Evolutionary conservation across 2,888 invertebrate species (phyloP), one percentile per base, ranked within the genome.

Genomic region (Drosophila nigricruria): DNA sequence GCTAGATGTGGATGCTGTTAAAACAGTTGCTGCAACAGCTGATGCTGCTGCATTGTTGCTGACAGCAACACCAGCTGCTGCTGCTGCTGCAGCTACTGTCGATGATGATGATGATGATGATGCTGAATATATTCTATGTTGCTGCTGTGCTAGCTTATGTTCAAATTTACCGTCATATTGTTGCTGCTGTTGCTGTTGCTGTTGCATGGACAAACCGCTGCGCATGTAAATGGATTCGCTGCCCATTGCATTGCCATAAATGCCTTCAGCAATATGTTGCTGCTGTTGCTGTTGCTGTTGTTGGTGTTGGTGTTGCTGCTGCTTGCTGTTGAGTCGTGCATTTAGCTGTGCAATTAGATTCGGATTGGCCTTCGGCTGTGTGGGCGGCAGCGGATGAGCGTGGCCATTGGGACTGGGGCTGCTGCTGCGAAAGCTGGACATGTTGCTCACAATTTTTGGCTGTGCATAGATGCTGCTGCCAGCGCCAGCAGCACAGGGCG

Each of bases 281-380:
- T 87, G 90, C 4, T 88, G 81, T 60, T 85, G 91, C 52, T 91
- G 90, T 62, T 91, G 85, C 14, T 91, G 68, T 91, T 92, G 65
- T 81, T 92, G 58, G 3, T 83, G 89, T 14, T 84, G 88, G 5
- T 87, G 90, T 5, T 88, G 82, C 61, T 85, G 91, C 58, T 91
- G 90, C 65, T 91, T 91, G 67, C 92, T 92, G 65, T 83, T 92
- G 58, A 92, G 81, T 59, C 93, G 92, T 67, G 93, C 92, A 85
- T 92, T 93, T 32, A 93, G 84, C 90, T 93, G 93, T 82, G 93
- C 93, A 84, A 93, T 91, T 57, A 93, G 88, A 82, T 92, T 92
- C 47, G 93, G 91, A 83, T 92, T 92, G 67, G 92, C 89, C 88
- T 93, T 92, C 71, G 92, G 92, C 81, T 92, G 91, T 77, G 91